Evolutionary conservation across 1,140 invertebrate species (phyloP).

Genomic region (Yoshiicerus persimilis): DNA sequence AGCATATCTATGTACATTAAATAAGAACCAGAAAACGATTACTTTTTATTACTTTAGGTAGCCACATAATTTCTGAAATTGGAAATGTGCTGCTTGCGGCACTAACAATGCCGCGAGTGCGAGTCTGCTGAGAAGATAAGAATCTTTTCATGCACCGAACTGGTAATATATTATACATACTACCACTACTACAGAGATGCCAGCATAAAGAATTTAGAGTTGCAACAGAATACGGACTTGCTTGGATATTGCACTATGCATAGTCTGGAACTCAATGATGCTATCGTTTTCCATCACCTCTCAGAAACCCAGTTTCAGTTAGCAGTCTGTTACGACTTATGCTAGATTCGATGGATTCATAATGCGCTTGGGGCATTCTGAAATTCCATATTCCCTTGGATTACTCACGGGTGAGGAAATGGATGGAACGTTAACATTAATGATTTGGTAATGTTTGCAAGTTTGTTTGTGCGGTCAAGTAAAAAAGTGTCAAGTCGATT

Average conservation of each 20-base stretch:
- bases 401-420: background rate
- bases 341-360: background rate
- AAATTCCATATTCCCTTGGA: background rate
- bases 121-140: background rate
- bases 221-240: background rate
- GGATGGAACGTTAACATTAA: background rate
- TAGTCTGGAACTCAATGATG: background rate
- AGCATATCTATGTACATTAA: background rate
- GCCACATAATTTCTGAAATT: background rate
- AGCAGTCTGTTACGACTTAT: background rate
- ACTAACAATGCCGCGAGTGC: background rate
- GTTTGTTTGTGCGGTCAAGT: background rate
- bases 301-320: background rate
- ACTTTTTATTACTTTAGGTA: background rate
- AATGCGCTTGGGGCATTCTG: background rate
- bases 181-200: too few species aligned
- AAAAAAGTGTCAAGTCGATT: background rate
- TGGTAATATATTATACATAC: background rate
- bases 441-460: background rate
- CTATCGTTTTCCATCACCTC: background rate
- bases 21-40: background rate
- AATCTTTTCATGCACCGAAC: background rate
- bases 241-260: background rate
- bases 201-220: background rate
- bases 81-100: background rate